Conservation (phyloP, 2,797 vertebrate genomes). For the Cryptoblepharus egeriae region DNA sequence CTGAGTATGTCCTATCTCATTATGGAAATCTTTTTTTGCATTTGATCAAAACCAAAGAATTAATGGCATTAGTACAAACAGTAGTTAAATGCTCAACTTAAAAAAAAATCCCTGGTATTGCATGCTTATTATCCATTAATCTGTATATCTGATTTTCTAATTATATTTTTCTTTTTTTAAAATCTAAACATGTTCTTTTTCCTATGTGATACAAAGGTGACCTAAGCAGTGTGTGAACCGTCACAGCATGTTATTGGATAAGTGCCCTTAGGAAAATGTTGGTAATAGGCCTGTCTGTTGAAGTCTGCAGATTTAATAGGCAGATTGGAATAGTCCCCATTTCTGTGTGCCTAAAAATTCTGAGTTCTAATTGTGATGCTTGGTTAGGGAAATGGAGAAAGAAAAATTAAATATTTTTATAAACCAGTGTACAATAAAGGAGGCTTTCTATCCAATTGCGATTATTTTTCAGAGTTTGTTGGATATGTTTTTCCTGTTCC, state of each 20-base stretch:
- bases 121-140: slow-evolving; percentile 23
- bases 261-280: slow-evolving; percentile 56
- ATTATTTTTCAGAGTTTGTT: slow-evolving; percentile 9
- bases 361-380: slow-evolving; percentile 43
- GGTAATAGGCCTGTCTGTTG: slow-evolving; percentile 26
- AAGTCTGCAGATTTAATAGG: slow-evolving; percentile 30
- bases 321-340: no score
- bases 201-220: slow-evolving; percentile 18
- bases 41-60: slow-evolving; percentile 26
- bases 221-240: slow-evolving; percentile 6
- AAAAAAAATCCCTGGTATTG: neutral
- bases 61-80: neutral
- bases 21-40: slow-evolving; percentile 40
- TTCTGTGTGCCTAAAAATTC: slow-evolving; percentile 57
- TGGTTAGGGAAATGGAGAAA: slow-evolving; percentile 41
- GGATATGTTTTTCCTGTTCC: neutral
- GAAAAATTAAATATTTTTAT: slow-evolving; percentile 46
- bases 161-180: slow-evolving; percentile 40
- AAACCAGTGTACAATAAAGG: slow-evolving; percentile 68
- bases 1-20: slow-evolving; percentile 30
- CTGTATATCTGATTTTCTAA: slow-evolving; percentile 8
- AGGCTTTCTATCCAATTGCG: slow-evolving; percentile 56
- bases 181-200: slow-evolving; percentile 31
- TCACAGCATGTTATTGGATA: slow-evolving; percentile 44
- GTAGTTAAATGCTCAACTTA: slow-evolving; percentile 44